A percentile compares a stretch with the other conserved stretches of the same genome.
Conservation (phyloP, 1,140 invertebrate species). For the Caenorhabditis tropicalis region DNA sequence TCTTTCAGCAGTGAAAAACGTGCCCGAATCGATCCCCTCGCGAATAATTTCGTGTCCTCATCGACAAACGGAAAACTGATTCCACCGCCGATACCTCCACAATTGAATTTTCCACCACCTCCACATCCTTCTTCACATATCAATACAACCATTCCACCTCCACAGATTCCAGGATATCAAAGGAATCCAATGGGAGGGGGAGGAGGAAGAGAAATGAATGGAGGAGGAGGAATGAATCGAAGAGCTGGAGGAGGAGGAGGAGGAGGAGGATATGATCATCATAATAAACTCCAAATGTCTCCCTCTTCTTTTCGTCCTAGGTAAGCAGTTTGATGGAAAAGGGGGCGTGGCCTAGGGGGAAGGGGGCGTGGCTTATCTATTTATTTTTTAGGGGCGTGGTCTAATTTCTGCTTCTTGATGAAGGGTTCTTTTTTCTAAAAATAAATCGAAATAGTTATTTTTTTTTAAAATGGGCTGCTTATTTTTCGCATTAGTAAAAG, state of each 20-base stretch:
- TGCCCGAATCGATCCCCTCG: neutral
- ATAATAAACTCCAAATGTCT: no score
- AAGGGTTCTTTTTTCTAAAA: no score
- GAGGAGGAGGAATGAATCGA: neutral
- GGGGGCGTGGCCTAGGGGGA: no score
- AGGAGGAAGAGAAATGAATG: neutral
- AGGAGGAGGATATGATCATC: neutral
- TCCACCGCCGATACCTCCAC: slow-evolving; percentile 3
- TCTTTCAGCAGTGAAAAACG: slow-evolving; percentile 1
- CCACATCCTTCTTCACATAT: no score
- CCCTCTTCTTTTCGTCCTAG: no score
- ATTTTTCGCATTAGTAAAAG: no score
- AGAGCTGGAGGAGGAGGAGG: neutral
- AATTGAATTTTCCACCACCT: slow-evolving; percentile 1
- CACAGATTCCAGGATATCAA: neutral
- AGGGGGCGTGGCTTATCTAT: no score
- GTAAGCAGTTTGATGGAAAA: no score
- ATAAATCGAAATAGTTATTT: no score
- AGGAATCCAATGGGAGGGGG: neutral
- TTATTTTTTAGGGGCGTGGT: no score
- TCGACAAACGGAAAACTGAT: neutral
- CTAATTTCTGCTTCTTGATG: no score
- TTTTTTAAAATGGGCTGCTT: no score
- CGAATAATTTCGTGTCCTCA: neutral
- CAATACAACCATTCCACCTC: neutral